phyloP scores from a whole-genome alignment of 2,113 vertebrate genomes.

The Phasianus colchicus region DNA sequence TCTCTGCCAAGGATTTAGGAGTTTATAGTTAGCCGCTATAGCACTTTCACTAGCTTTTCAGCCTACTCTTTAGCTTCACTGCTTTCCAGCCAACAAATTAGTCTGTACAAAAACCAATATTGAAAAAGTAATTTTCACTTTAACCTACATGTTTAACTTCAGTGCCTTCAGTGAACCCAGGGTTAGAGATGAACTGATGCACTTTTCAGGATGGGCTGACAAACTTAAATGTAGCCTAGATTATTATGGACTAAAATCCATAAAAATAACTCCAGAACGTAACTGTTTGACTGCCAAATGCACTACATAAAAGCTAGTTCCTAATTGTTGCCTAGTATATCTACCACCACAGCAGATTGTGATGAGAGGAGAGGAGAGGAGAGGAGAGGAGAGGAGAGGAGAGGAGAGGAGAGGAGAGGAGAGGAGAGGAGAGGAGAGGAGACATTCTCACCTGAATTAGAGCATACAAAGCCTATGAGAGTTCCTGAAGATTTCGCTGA shows the following conservation, averaged over 20 bases:
- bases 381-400: too few species aligned
- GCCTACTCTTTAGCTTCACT: background rate
- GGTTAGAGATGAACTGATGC: background rate
- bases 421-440: too few species aligned
- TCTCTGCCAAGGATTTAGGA: background rate
- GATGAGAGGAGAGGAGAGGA: too few species aligned
- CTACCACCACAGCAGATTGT: background rate
- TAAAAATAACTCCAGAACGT: background rate
- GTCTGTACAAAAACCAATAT: background rate
- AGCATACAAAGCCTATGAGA: background rate
- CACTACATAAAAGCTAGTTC: background rate
- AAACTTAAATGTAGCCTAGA: background rate
- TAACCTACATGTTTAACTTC: background rate
- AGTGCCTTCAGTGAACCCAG: background rate
- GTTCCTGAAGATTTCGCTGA: background rate
- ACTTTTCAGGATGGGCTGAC: background rate
- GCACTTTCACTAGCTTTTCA: slow-evolving; percentile 8
- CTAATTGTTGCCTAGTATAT: background rate
- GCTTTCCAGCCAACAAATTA: slow-evolving; percentile 3
- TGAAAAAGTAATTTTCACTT: slow-evolving; percentile 20
- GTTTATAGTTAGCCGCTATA: background rate
- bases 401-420: too few species aligned
- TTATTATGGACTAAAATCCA: background rate
- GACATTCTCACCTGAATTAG: background rate
- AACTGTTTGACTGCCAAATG: background rate